Conservation (phyloP, 2,888 invertebrate species). For the Diaprepes abbreviatus region DNA sequence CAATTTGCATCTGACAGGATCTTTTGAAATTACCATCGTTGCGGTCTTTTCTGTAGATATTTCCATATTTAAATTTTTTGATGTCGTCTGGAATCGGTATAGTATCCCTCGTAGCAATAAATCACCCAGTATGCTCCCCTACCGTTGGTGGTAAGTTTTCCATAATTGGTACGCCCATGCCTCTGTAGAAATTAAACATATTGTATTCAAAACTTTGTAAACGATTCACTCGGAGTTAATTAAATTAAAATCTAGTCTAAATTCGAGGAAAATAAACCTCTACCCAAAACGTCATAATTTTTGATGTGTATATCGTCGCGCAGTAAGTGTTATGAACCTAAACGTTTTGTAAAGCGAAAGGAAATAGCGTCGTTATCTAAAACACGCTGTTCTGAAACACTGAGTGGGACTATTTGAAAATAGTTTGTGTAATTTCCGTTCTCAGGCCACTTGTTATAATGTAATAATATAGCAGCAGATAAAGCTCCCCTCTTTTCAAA, state of each 20-base stretch:
- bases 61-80: no score
- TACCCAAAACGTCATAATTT: slow-evolving; percentile 40
- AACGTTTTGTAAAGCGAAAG: slow-evolving; percentile 64
- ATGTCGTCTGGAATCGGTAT: no score
- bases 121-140: no score
- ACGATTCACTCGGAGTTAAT: slow-evolving; percentile 8
- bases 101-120: no score
- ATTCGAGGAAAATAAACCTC: slow-evolving; percentile 30
- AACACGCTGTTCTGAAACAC: slow-evolving; percentile 65
- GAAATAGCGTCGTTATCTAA: slow-evolving; percentile 67
- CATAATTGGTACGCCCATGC: no score
- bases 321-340: slow-evolving; percentile 51
- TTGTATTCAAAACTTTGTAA: no score
- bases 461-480: slow-evolving; percentile 66
- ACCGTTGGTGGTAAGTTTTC: no score
- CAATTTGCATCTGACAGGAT: no score
- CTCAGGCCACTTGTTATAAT: slow-evolving; percentile 68
- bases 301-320: slow-evolving; percentile 31
- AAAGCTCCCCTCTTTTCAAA: slow-evolving; percentile 56
- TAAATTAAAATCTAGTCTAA: slow-evolving; percentile 30
- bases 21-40: no score
- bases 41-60: no score
- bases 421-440: slow-evolving; percentile 70
- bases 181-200: no score
- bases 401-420: slow-evolving; percentile 68